Conservation (phyloP, 2,797 vertebrate genomes). For the Myripristis jacobus region DNA sequence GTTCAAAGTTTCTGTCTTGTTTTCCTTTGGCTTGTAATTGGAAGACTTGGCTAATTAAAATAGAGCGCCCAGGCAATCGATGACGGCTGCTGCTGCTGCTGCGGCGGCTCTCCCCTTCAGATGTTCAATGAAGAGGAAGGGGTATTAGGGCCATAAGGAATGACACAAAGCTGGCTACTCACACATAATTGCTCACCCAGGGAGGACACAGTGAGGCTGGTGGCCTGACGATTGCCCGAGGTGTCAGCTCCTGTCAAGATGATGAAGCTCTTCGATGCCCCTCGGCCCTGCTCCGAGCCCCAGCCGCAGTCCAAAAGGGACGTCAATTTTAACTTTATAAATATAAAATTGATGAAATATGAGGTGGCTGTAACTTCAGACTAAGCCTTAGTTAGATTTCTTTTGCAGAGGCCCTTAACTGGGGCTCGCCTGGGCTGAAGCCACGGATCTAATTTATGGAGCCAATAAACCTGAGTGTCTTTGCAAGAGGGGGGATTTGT, state of each 20-base stretch:
- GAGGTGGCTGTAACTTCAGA: slow-evolving; percentile 62
- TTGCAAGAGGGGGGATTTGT: slow-evolving; percentile 43
- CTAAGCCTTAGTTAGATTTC: slow-evolving; percentile 59
- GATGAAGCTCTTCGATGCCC: slow-evolving; percentile 79
- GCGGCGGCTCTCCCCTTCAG: slow-evolving; percentile 62
- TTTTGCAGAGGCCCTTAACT: slow-evolving; percentile 63
- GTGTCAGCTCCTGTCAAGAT: slow-evolving; percentile 83
- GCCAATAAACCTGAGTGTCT: slow-evolving; percentile 57
- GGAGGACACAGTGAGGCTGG: slow-evolving; percentile 79
- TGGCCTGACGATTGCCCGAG: slow-evolving; percentile 72
- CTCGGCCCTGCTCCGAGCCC: slow-evolving; percentile 68
- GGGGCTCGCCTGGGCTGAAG: slow-evolving; percentile 24
- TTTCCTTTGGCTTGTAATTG: slow-evolving; percentile 60
- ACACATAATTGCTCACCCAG: slow-evolving; percentile 85
- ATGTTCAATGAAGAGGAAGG: slow-evolving; percentile 74
- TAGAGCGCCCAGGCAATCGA: slow-evolving; percentile 64
- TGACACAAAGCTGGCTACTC: slow-evolving; percentile 80
- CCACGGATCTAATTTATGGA: slow-evolving; percentile 62
- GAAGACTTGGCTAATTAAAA: slow-evolving; percentile 77
- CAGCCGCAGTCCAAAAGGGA: slow-evolving; percentile 66
- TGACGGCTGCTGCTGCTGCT: slow-evolving; percentile 53
- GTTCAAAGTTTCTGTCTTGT: slow-evolving; percentile 41
- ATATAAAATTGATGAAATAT: slow-evolving; percentile 79
- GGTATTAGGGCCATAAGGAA: slow-evolving; percentile 79
- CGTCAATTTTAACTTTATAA: slow-evolving; percentile 77